Evolutionary conservation across 2,888 invertebrate species (phyloP), one percentile per base, ranked within the genome.

Genomic region (Drosophila antonietae): DNA sequence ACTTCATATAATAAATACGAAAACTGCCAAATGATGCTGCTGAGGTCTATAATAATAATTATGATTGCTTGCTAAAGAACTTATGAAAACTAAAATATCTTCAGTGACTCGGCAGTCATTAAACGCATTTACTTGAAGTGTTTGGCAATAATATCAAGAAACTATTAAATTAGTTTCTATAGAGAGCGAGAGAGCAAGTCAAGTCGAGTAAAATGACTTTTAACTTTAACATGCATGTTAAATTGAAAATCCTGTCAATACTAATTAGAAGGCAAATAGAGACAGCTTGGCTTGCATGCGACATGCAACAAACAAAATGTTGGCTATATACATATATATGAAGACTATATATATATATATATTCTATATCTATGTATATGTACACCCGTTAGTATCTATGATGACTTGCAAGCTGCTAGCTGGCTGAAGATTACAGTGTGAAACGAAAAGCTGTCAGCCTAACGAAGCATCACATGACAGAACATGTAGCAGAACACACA

Each of bases 391-490:
- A 10, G 10, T 64, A 28, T 59, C 18, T 57, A 51, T 51, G 20
- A 67, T 61, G 49, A 28, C 39, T 66, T 67, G 49, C 49, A 58
- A 56, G 65, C 60, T 66, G 44, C 53, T 52, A 53, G 67, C 52
- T 55, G 62, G 61, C 55, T 61, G 20, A 41, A 61, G 60, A 71
- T 53, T 64, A 51, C 57, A 64, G 68, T 57, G 67, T 62, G 64
- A 57, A 74, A 81, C 72, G 73, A 74, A 67, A 72, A 53, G 73
- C 71, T 83, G 83, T 87, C 76, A 71, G 73, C 46, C 73, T 87
- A 83, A 87, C 85, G 79, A 83, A 84, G 79, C 79, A 52, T 66
- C 66, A 81, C 75, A 70, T 75, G 64, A 75, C 67, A 67, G 71
- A 73, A 80, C 77, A 78, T 68, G 81, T 66, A 74, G 81, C 64